Evolutionary conservation across 92 coral and sea anemone species (phyloP).

Genomic region (Porites divaricata): DNA sequence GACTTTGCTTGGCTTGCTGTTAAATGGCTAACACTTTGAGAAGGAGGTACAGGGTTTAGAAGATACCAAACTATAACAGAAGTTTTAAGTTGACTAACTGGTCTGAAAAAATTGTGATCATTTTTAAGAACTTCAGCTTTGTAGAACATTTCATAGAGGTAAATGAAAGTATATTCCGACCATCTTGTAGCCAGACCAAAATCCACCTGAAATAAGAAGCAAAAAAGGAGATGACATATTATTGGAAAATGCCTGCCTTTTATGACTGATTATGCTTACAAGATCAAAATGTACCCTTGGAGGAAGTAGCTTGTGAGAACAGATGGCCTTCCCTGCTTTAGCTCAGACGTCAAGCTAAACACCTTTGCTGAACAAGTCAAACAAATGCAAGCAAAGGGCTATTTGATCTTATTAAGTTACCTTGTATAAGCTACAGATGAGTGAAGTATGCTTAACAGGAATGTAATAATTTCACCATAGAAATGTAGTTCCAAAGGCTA

Average conservation of each 20-base stretch:
- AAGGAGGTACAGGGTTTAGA: conserved; percentile 91
- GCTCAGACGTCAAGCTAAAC: too few species aligned
- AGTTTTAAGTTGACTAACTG: conserved; percentile 98
- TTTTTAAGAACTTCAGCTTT: conserved; percentile 98
- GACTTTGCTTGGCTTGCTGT: conserved; percentile 99
- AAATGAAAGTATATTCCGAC: conserved; percentile 93
- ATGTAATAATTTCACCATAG: too few species aligned
- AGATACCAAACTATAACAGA: conserved; percentile 99
- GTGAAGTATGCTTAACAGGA: too few species aligned
- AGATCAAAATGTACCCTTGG: neutral
- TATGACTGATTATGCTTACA: neutral
- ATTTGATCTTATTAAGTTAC: too few species aligned
- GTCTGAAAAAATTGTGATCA: conserved; percentile 99
- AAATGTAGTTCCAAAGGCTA: too few species aligned
- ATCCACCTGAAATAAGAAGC: conserved; percentile 78
- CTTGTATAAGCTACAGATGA: too few species aligned
- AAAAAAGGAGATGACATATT: neutral
- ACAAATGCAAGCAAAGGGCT: too few species aligned
- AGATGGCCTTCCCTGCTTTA: too few species aligned
- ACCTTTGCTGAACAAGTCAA: too few species aligned
- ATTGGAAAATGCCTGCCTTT: too few species aligned
- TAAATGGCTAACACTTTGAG: conserved; percentile 96
- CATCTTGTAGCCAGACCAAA: conserved; percentile 91
- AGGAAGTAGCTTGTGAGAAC: neutral
- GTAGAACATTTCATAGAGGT: conserved; percentile 97